phyloP scores from a whole-genome alignment of 1,140 invertebrate species.

The Mactra quadrangularis region DNA sequence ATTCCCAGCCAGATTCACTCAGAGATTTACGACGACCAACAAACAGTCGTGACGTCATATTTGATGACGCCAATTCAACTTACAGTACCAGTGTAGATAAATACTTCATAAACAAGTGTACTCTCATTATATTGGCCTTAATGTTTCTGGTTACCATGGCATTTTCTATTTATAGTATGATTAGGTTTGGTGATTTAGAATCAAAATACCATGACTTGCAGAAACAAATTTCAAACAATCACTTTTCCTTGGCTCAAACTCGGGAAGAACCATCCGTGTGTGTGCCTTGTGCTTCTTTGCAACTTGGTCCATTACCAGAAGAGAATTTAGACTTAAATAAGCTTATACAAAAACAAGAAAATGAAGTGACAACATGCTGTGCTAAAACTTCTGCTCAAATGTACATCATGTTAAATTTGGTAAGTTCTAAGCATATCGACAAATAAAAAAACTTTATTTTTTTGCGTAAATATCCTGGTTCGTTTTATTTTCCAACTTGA shows the following conservation, averaged over 20 bases:
- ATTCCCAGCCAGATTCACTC: too few relatives aligned
- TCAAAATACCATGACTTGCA: slow-evolving; percentile 19
- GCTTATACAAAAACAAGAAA: slow-evolving; percentile 15
- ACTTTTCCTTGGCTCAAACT: not conserved
- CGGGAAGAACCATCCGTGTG: slow-evolving; percentile 6
- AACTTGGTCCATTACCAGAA: slow-evolving; percentile 19
- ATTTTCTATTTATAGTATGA: not conserved
- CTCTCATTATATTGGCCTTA: not conserved
- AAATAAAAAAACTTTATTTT: not conserved
- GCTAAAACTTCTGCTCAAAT: slow-evolving; percentile 26
- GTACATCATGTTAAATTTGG: slow-evolving; percentile 19
- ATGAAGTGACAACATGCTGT: slow-evolving; percentile 12
- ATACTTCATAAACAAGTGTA: not conserved
- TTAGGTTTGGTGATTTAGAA: not conserved
- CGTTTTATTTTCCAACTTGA: too few relatives aligned
- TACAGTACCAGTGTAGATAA: not conserved
- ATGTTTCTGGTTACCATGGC: not conserved
- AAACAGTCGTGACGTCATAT: too few relatives aligned
- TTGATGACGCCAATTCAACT: too few relatives aligned
- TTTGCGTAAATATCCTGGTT: not conserved
- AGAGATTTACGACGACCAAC: too few relatives aligned
- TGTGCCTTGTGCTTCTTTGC: slow-evolving; percentile 6
- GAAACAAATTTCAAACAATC: not conserved
- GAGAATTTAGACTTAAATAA: not conserved
- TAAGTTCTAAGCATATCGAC: slow-evolving; percentile 5